Base-by-base conservation (phyloP, 92 coral and sea anemone genomes). In the Phymanthus crucifer region DNA sequence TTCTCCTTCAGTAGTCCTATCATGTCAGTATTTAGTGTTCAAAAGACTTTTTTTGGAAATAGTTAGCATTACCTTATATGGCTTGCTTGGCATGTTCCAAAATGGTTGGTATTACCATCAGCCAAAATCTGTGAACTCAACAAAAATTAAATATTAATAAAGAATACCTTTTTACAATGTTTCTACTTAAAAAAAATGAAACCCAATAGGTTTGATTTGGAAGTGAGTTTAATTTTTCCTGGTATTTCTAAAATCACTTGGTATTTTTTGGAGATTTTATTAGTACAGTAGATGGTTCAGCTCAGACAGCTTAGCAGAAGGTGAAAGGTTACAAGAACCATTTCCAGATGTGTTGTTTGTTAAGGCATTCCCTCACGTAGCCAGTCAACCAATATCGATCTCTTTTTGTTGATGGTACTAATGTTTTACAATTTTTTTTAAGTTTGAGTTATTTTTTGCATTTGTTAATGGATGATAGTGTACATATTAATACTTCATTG, bases 281-380 rank as follows among this genome's bases (percentile, higher is more conserved):
- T n/a, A n/a, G n/a, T n/a, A n/a, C n/a, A n/a, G 14, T 61, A 27
- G 17, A 27, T 61, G 68, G 33, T 27, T 61, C 33, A 61, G 68
- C 68, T 61, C 33, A 61, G 68, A 26, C 68, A 61, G 68, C 68
- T 61, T 72, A 72, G 45, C 29, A n/a, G 23, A 58, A 77, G 65
- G 79, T 77, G n/a, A 58, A 77, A 61, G 48, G 80, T 69, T 54
- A 37, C 52, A 64, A 36, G 72, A 61, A 77, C 80, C 80, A 77
- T 77, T 76, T 76, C 80, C 80, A 76, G 80, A 76, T 76, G 70
- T 76, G 65, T 50, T 73, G 24, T 74, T 24, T 40, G 32, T 40
- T 11, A 43, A 32, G 19, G 70, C 69, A 75, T 54, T 23, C 70
- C 70, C 7, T 56, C 79, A 75, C 70, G 69, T 75, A 54, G 64